Evolutionary conservation across 2,888 invertebrate species (phyloP).

Genomic region (Onthophagus sagittarius): DNA sequence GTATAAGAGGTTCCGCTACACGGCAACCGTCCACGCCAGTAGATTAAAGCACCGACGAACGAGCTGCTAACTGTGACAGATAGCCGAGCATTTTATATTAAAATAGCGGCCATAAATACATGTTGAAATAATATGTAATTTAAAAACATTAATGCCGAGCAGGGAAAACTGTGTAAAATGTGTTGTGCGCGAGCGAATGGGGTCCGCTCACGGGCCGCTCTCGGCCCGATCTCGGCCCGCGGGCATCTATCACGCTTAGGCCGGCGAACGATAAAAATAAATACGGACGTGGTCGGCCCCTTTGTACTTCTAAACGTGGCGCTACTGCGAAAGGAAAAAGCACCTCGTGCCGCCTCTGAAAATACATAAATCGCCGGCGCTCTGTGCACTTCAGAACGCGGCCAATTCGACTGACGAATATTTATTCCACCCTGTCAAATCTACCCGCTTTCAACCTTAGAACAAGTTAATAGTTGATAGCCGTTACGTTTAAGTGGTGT

Average conservation of each 20-base stretch:
- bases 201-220: neutral
- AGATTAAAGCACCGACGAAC: conserved; percentile 1
- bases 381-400: neutral
- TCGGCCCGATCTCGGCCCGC: neutral
- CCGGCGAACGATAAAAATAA: conserved; percentile 20
- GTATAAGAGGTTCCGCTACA: neutral
- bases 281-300: conserved; percentile 22
- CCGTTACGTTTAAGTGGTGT: too few relatives aligned
- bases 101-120: conserved; percentile 12
- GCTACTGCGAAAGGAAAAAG: conserved; percentile 13
- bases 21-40: neutral
- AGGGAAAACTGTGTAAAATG: conserved; percentile 14
- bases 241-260: conserved; percentile 16
- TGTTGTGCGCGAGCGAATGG: conserved; percentile 10
- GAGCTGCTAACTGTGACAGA: conserved; percentile 9
- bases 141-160: conserved; percentile 15
- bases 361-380: neutral
- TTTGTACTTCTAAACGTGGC: conserved; percentile 23
- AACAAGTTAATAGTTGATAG: neutral
- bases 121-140: conserved; percentile 9
- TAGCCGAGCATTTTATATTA: conserved; percentile 10
- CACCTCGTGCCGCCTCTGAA: neutral
- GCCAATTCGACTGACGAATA: neutral
- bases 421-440: neutral
- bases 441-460: neutral